Conservation (phyloP, 2,888 invertebrate genomes). For the Aphidius colemani region DNA sequence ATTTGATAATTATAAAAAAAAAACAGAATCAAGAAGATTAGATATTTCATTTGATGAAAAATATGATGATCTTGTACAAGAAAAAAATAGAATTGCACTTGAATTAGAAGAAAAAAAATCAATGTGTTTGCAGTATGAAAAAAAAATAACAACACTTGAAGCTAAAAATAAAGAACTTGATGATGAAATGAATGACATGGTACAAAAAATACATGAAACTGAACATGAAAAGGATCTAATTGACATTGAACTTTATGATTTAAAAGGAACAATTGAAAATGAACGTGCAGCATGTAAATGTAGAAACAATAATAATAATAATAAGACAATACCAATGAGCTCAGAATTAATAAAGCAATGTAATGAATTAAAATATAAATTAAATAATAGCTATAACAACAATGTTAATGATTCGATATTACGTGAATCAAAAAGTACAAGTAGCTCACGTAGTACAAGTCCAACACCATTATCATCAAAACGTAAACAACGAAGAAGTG, state of each 20-base stretch:
- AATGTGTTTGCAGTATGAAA: slow-evolving; percentile 53
- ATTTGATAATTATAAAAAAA: slow-evolving; percentile 35
- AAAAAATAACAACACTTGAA: slow-evolving; percentile 56
- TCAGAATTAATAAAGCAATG: slow-evolving; percentile 35
- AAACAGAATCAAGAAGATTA: slow-evolving; percentile 40
- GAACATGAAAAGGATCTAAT: slow-evolving; percentile 57
- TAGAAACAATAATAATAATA: slow-evolving; percentile 10
- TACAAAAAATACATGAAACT: slow-evolving; percentile 37
- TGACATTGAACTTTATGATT: slow-evolving; percentile 53
- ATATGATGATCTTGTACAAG: slow-evolving; percentile 20
- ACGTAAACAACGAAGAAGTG: slow-evolving; percentile 40
- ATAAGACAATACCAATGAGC: neutral
- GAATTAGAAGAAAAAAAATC: slow-evolving; percentile 60
- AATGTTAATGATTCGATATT: slow-evolving; percentile 26
- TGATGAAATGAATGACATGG: slow-evolving; percentile 60
- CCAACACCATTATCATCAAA: slow-evolving; percentile 35
- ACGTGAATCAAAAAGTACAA: slow-evolving; percentile 32
- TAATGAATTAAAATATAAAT: slow-evolving; percentile 34
- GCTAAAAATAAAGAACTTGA: slow-evolving; percentile 61
- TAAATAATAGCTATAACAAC: neutral
- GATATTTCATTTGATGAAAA: neutral
- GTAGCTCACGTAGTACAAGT: slow-evolving; percentile 42
- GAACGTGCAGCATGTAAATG: slow-evolving; percentile 1
- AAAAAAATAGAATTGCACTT: slow-evolving; percentile 49
- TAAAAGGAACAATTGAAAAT: slow-evolving; percentile 45